Evolutionary conservation across 2,113 vertebrate species (phyloP), one percentile per base, ranked within the genome.

Genomic region (Plestiodon gilberti): DNA sequence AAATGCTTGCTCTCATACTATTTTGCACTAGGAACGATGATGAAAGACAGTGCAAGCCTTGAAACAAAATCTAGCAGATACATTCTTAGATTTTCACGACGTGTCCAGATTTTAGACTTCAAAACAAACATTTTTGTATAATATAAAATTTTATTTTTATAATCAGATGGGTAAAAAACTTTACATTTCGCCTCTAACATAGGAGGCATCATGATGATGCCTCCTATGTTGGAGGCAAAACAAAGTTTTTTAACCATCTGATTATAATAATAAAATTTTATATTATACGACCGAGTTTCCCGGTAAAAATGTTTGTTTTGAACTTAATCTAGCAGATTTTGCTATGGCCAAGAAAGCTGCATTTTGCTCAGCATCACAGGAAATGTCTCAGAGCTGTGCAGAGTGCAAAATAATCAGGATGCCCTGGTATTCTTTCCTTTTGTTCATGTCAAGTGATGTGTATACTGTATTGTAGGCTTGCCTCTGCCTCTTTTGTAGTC

Each of bases 401-500:
- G 38, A 80, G 73, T 6, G 30, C 2, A 55, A 84, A 73, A 8
- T 4, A 1, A 8, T 4, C 1, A 87, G 43, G n/a, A 30, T 5
- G 48, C 10, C 20, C 33, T 78, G 13, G 8, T 52, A 2, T 55
- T 17, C 55, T 38, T 82, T 33, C 30, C 62, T 78, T 61, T 75
- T 23, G 28, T 23, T 35, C 62, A 30, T 43, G 6, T 57, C 23
- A 28, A 43, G 22, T 33, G 13, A 73, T n/a, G 62, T 64, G 78
- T 15, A 69, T 87, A 85, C 81, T 85, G 57, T 61, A 33, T 69
- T 0, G 14, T 84, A 22, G 35, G 84, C 48, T 84, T 82, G 73
- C 83, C n/a, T 78, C 86, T 78, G 88, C 25, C 76, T 86, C 40
- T 59, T n/a, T 0, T 33, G 83, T 83, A 52, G 82, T 62, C 83